Evolutionary conservation across 2,797 vertebrate species (phyloP).

Genomic region (Galaxias olidus): DNA sequence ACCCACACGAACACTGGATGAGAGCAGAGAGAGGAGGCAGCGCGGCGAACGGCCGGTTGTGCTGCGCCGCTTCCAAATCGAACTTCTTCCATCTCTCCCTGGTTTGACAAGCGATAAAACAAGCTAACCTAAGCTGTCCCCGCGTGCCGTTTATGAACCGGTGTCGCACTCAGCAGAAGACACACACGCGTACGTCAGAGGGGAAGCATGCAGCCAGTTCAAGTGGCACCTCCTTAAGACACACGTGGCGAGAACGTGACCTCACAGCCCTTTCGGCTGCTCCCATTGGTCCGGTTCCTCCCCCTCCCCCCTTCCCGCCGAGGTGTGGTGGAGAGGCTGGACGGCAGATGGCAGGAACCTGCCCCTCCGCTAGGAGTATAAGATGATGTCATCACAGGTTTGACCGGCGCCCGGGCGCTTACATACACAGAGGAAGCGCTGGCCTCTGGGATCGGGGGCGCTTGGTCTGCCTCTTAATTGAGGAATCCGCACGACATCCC

Average conservation of each 20-base stretch:
- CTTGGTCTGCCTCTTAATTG: constrained; percentile 88
- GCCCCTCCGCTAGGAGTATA: constrained; percentile 89
- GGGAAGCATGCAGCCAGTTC: constrained; percentile 61
- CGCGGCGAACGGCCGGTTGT: constrained; percentile 51
- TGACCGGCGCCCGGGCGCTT: constrained; percentile 82
- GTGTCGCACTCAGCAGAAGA: constrained; percentile 47
- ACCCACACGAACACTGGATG: constrained; percentile 94
- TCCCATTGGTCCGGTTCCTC: neutral
- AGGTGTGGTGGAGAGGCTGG: constrained; percentile 65
- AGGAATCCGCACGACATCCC: constrained; percentile 87
- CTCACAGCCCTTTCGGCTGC: constrained; percentile 2
- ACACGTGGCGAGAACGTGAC: constrained; percentile 41
- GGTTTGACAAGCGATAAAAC: constrained; percentile 14
- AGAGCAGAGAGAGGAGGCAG: constrained; percentile 79
- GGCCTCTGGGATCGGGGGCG: constrained; percentile 81
- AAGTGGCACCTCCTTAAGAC: constrained; percentile 66
- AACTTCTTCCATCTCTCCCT: constrained; percentile 35
- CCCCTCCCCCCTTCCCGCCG: constrained; percentile 59
- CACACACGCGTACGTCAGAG: constrained; percentile 41
- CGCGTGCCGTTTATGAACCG: constrained; percentile 41
- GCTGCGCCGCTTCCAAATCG: constrained; percentile 57
- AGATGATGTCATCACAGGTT: constrained; percentile 96
- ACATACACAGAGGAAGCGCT: constrained; percentile 84
- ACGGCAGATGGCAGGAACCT: constrained; percentile 91
- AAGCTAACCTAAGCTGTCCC: constrained; percentile 31